Conservation (phyloP, 1,140 invertebrate species). For the Drosophila oshimai region DNA sequence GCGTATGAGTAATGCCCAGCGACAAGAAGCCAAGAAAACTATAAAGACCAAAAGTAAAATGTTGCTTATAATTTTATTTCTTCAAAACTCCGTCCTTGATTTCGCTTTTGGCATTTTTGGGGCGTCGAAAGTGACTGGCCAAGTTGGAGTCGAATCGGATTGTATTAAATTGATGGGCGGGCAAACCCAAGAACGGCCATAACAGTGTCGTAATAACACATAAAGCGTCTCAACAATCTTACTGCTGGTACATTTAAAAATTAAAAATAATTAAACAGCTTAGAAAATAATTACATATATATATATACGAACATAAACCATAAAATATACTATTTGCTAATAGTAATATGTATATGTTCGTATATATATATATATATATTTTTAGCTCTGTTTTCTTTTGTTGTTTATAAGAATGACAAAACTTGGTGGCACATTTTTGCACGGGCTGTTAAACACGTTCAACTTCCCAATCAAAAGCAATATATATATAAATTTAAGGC, state of each 20-base stretch:
- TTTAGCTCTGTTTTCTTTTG: too few relatives aligned
- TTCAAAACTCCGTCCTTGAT: slow-evolving; percentile 68
- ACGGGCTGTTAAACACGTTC: too few relatives aligned
- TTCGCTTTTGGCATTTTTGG: slow-evolving; percentile 58
- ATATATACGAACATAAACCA: too few relatives aligned
- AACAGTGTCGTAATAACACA: background rate
- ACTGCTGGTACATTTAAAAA: background rate
- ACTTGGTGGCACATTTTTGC: too few relatives aligned
- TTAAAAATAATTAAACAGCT: too few relatives aligned
- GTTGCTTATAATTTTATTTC: slow-evolving; percentile 74
- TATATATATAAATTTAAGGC: too few relatives aligned
- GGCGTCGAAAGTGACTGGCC: slow-evolving; percentile 44
- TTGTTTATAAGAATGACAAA: too few relatives aligned
- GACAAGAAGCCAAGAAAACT: slow-evolving; percentile 23
- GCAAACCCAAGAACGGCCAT: slow-evolving; percentile 5
- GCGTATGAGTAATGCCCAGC: slow-evolving; percentile 62
- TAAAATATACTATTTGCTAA: too few relatives aligned
- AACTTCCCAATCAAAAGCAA: too few relatives aligned
- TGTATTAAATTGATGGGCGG: slow-evolving; percentile 37
- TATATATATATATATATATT: too few relatives aligned
- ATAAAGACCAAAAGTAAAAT: slow-evolving; percentile 53
- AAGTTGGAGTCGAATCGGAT: slow-evolving; percentile 18
- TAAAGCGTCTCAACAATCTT: background rate
- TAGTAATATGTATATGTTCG: too few relatives aligned
- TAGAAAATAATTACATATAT: too few relatives aligned